Percentiles rank a stretch among this genome's conserved stretches.
Conservation (phyloP, 1,140 invertebrate species). For the Cotesia vestalis region DNA sequence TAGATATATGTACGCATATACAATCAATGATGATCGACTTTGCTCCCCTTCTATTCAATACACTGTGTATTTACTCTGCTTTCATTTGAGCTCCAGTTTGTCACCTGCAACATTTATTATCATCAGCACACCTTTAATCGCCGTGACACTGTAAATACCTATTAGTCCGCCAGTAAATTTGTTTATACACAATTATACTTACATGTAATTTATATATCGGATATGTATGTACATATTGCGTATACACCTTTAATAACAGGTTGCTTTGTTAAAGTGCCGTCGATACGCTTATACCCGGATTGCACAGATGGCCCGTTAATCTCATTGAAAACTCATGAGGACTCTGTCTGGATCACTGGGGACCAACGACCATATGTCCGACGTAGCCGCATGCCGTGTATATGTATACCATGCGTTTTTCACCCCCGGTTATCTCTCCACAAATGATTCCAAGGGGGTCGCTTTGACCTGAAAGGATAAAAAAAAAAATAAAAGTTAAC, state of each 20-base stretch:
- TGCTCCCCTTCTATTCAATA: constrained; percentile 8
- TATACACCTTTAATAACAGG: constrained; percentile 16
- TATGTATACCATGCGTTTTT: constrained; percentile 28
- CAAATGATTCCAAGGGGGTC: constrained; percentile 28
- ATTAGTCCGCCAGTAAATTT: neutral
- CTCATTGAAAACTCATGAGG: constrained; percentile 68
- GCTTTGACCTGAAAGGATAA: constrained; percentile 21
- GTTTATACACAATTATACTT: neutral
- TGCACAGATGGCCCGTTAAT: constrained; percentile 67
- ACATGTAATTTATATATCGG: too few species aligned
- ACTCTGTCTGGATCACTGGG: constrained; percentile 51
- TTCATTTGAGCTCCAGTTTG: neutral
- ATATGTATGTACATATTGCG: too few species aligned
- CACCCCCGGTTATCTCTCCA: constrained; percentile 21
- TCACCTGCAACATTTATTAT: constrained; percentile 5
- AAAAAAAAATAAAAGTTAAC: constrained; percentile 14
- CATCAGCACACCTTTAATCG: constrained; percentile 12
- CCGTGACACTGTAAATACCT: neutral
- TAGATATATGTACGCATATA: constrained; percentile 12
- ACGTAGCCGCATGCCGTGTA: constrained; percentile 55
- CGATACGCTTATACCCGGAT: constrained; percentile 40
- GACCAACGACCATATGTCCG: constrained; percentile 65
- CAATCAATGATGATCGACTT: constrained; percentile 24
- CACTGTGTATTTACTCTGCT: neutral
- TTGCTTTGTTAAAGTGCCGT: constrained; percentile 45